Conservation (phyloP, 2,888 invertebrate species). For the Lithophane leautieri region DNA sequence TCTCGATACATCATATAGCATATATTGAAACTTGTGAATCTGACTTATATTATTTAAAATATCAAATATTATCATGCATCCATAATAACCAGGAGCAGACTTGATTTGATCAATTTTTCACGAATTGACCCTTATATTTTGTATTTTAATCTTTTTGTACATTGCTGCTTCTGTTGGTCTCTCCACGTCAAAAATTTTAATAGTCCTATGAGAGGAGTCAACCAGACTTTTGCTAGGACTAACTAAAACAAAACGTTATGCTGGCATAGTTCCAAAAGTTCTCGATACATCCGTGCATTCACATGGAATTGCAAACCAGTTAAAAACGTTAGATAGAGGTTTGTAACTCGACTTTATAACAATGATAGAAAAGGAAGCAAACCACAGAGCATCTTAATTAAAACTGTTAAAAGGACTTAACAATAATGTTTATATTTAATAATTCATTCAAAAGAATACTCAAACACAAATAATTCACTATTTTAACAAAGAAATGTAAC, state of each 20-base stretch:
- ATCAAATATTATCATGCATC: background rate
- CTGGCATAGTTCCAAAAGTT: conserved; percentile 45
- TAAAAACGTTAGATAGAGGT: background rate
- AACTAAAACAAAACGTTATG: conserved; percentile 29
- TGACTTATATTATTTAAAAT: background rate
- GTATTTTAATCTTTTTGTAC: background rate
- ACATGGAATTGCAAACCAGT: conserved; percentile 32
- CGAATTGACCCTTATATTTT: background rate
- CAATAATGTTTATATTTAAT: background rate
- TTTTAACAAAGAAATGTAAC: conserved; percentile 8
- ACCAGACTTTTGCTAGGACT: conserved; percentile 8
- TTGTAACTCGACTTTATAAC: conserved; percentile 3
- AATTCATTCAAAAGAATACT: background rate
- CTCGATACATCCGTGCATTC: conserved; percentile 29
- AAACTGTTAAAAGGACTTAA: conserved; percentile 1
- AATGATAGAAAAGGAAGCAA: conserved; percentile 3
- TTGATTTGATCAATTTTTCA: background rate
- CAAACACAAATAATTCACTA: background rate
- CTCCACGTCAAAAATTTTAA: background rate
- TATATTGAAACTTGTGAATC: background rate
- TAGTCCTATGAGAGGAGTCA: background rate
- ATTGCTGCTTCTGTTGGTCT: background rate
- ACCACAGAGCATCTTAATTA: conserved; percentile 7
- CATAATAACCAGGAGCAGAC: too few relatives aligned
- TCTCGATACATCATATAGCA: background rate